These are phyloP conservation scores for Cryptops parisi DNA, from an alignment of 2,888 invertebrate species.

Conservation along the genomic window DNA sequence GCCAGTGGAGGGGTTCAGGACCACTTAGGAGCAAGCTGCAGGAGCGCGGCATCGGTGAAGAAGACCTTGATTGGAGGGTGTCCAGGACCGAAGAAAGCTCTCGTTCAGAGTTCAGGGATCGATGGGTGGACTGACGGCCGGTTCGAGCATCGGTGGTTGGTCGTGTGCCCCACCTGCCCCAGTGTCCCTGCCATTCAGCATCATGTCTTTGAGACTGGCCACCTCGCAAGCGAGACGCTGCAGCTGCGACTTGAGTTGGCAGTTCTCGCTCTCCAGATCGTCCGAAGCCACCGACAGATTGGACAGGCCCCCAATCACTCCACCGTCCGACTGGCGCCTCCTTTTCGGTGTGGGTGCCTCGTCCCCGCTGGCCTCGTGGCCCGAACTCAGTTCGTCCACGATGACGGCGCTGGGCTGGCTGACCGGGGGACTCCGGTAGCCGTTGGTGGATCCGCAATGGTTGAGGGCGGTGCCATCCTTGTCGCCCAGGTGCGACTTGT, in stretches of 20 bases:
- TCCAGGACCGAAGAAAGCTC: no score
- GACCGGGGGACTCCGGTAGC: not conserved
- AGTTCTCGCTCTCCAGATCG: constrained; percentile 35
- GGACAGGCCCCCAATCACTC: not conserved
- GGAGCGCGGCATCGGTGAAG: no score
- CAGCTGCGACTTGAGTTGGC: constrained; percentile 62
- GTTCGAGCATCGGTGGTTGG: not conserved
- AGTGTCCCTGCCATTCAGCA: constrained; percentile 20
- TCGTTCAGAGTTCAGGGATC: no score
- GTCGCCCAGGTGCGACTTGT: constrained; percentile 78
- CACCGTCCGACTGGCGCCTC: not conserved
- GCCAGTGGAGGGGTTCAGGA: no score
- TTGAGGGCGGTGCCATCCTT: constrained; percentile 43
- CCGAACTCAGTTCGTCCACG: not conserved
- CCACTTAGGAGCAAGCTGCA: no score
- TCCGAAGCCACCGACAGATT: constrained; percentile 19
- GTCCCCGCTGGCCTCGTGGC: constrained; percentile 16
- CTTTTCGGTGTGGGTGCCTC: not conserved
- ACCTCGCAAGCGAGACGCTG: constrained; percentile 81
- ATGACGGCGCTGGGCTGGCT: not conserved
- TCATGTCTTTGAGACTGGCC: constrained; percentile 55
- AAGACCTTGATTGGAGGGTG: no score
- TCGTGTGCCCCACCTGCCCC: not conserved
- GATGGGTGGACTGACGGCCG: not conserved
- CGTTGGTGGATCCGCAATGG: not conserved